phyloP scores from a whole-genome alignment of 2,888 invertebrate genomes.

The Hyppa rectilinea region DNA sequence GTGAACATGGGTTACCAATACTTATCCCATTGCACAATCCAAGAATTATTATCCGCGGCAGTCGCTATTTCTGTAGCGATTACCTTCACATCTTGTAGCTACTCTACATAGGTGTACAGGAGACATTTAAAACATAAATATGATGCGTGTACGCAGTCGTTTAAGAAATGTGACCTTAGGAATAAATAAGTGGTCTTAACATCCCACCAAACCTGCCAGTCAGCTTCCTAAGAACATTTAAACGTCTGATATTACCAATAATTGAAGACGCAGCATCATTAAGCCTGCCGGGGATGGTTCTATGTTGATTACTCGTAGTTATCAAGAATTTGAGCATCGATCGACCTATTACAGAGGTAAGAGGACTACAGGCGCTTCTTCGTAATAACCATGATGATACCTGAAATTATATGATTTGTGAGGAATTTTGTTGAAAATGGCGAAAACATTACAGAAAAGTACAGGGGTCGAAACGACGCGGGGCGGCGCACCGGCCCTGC shows the following conservation, averaged over 20 bases:
- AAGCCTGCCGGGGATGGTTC: constrained; percentile 86
- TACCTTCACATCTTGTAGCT: constrained; percentile 15
- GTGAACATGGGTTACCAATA: constrained; percentile 24
- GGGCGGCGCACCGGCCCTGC: constrained; percentile 79
- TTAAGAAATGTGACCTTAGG: constrained; percentile 75
- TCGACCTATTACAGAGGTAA: constrained; percentile 86
- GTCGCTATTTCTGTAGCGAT: constrained; percentile 11
- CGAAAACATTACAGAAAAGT: constrained; percentile 91
- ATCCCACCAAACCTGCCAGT: constrained; percentile 76
- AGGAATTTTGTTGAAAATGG: constrained; percentile 91
- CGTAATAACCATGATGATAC: constrained; percentile 90
- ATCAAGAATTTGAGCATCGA: constrained; percentile 88
- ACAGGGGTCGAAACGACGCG: constrained; percentile 87
- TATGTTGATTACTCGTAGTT: constrained; percentile 90
- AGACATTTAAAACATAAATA: constrained; percentile 54
- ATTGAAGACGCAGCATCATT: constrained; percentile 87
- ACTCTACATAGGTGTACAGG: constrained; percentile 8
- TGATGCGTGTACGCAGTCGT: constrained; percentile 58
- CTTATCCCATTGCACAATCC: constrained; percentile 26
- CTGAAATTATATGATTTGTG: constrained; percentile 90
- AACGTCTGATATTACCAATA: constrained; percentile 89
- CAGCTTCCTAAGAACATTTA: constrained; percentile 89
- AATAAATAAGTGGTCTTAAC: constrained; percentile 73
- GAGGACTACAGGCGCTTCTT: constrained; percentile 87
- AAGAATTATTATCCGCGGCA: constrained; percentile 27